Percentiles rank a stretch among this genome's conserved stretches.
phyloP scores from a whole-genome alignment of 2,113 vertebrate genomes.

The Psammodynastes pulverulentus region DNA sequence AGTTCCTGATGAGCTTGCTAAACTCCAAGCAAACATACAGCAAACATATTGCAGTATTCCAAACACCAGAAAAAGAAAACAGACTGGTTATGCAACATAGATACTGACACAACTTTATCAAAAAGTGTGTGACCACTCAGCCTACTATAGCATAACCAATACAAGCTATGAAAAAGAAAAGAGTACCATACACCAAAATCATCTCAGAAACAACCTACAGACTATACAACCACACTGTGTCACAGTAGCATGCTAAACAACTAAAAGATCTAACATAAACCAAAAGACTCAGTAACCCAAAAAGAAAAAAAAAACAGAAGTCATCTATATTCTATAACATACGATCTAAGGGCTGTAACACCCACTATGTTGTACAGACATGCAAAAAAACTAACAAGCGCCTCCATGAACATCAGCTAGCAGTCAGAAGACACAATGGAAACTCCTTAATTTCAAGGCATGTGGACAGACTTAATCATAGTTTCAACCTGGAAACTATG shows the following conservation, averaged over 20 bases:
- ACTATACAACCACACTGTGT: too few species aligned
- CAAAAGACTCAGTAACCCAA: background rate
- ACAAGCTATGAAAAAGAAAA: too few species aligned
- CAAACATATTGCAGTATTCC: background rate
- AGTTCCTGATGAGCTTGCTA: background rate
- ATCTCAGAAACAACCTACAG: too few species aligned
- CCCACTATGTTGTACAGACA: background rate
- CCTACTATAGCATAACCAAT: too few species aligned
- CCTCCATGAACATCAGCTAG: background rate
- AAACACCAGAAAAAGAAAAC: background rate
- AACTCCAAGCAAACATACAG: background rate
- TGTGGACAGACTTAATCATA: background rate
- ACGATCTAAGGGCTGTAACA: background rate
- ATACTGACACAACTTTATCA: background rate
- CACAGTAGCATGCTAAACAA: too few species aligned
- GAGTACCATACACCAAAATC: too few species aligned
- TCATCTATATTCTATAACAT: background rate
- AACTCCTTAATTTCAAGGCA: background rate
- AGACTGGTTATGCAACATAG: background rate
- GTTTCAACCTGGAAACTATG: background rate
- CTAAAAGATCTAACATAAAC: background rate
- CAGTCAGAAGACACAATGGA: background rate
- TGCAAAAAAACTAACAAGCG: background rate
- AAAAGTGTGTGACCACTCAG: background rate
- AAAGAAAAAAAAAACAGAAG: background rate